Evolutionary conservation across 2,113 vertebrate species (phyloP), one percentile per base, ranked within the genome.

Genomic region (Calyptomena viridis): DNA sequence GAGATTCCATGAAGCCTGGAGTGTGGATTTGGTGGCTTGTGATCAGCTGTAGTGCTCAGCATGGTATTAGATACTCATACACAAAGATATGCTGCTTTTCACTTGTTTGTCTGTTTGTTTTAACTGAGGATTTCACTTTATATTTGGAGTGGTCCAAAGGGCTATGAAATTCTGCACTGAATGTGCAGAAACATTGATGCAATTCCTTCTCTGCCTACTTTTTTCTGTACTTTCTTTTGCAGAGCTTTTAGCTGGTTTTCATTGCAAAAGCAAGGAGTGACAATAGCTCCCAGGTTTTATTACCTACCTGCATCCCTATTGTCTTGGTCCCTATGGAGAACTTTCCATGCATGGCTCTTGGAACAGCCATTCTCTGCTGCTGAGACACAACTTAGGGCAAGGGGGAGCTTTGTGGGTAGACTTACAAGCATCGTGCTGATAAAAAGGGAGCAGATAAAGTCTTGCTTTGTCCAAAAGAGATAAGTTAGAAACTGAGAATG

Each of bases 391-490:
- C 44, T 72, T 53, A 37, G 5, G 52, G 56, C 79, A 60, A 75
- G 73, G 49, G 72, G 31, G 14, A 12, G 24, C 63, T 84, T 94
- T 94, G 49, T 62, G 72, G 87, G 53, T 96, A 94, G 89, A 39
- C 53, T 97, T 96, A 84, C 74, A 92, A 76, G 78, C 79, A 63
- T 83, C 13, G 33, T 13, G 9, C 78, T 79, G 90, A 95, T 94
- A 91, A 93, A 94, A 93, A 94, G 31, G 40, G 58, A 89, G 87
- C 64, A 95, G 92, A 94, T 96, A 85, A 90, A 87, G 90, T 81
- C 53, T 76, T 30, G 31, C 92, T 78, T 88, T 96, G 94, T 94
- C 73, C 17, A 1, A 87, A 95, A 93, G 25, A 87, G 82, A 68
- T 92, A 96, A 88, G 52, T 87, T 96, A 88, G 95, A 93, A 92